Conservation (phyloP, 2,797 vertebrate genomes). For the Rhinoraja longicauda region DNA sequence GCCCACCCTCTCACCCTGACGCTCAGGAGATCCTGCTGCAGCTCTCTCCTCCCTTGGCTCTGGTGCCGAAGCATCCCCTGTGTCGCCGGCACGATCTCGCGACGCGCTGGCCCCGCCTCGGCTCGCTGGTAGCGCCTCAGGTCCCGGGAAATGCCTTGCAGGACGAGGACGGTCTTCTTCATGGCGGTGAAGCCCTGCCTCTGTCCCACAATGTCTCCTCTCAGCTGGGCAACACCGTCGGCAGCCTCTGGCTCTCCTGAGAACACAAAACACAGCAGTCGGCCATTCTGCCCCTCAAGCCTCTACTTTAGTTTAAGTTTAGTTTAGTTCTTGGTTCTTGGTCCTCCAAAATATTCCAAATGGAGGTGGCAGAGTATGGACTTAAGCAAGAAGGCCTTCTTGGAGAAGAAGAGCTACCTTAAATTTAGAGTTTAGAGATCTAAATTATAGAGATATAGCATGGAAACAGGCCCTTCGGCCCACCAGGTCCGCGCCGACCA, state of each 20-base stretch:
- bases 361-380: too few relatives aligned
- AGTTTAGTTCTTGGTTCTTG: too few relatives aligned
- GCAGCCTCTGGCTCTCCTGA: conserved; percentile 46
- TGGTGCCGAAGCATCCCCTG: conserved; percentile 46
- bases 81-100: neutral
- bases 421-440: too few relatives aligned
- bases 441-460: too few relatives aligned
- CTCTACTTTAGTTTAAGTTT: too few relatives aligned
- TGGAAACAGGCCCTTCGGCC: too few relatives aligned
- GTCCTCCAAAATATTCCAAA: too few relatives aligned
- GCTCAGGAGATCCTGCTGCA: conserved; percentile 65
- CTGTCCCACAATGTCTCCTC: conserved; percentile 57
- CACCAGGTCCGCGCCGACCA: too few relatives aligned
- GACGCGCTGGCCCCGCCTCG: conserved; percentile 48
- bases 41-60: conserved; percentile 61
- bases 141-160: conserved; percentile 37
- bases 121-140: conserved; percentile 47
- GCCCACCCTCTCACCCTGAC: conserved; percentile 61
- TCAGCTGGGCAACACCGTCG: conserved; percentile 55
- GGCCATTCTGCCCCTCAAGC: neutral
- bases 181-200: conserved; percentile 61
- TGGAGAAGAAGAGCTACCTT: too few relatives aligned
- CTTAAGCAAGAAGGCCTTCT: too few relatives aligned
- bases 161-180: conserved; percentile 54
- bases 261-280: neutral